These are phyloP conservation scores for Guaruba guarouba DNA, from an alignment of 2,113 vertebrate genomes.

Conservation along the genomic window DNA sequence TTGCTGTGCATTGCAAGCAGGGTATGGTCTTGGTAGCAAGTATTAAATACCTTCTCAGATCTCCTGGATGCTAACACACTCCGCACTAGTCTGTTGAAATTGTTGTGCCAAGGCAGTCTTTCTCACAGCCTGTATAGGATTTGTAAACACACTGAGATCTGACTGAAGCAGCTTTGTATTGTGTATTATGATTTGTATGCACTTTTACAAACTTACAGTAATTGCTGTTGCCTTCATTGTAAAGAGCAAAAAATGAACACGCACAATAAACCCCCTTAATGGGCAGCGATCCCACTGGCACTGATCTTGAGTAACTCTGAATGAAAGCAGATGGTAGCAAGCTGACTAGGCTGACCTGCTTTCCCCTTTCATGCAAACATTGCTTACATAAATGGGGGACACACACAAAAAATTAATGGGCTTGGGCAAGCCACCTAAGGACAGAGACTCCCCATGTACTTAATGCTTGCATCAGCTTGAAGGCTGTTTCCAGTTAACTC, in stretches of 20 bases:
- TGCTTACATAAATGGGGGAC: slow-evolving; percentile 55
- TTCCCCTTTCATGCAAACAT: slow-evolving; percentile 61
- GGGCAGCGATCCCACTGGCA: slow-evolving; percentile 65
- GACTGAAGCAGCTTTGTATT: slow-evolving; percentile 54
- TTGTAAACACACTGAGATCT: background rate
- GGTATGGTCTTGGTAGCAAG: background rate
- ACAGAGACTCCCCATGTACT: slow-evolving; percentile 58
- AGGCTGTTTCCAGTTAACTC: slow-evolving; percentile 49
- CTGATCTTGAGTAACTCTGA: slow-evolving; percentile 52
- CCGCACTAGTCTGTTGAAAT: background rate
- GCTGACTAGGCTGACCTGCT: slow-evolving; percentile 61
- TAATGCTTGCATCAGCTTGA: slow-evolving; percentile 51
- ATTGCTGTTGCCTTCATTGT: slow-evolving; percentile 65
- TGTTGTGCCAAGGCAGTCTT: slow-evolving; percentile 35
- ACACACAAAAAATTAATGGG: slow-evolving; percentile 57
- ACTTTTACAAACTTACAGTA: slow-evolving; percentile 64
- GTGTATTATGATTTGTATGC: slow-evolving; percentile 35
- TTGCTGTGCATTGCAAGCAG: background rate
- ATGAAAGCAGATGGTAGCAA: slow-evolving; percentile 67
- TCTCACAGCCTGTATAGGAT: slow-evolving; percentile 40
- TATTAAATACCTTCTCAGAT: background rate
- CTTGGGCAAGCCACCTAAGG: slow-evolving; percentile 53
- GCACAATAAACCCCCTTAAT: slow-evolving; percentile 40
- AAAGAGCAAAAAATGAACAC: slow-evolving; percentile 62
- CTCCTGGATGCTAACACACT: background rate